Base-by-base conservation (phyloP, 2,888 invertebrate species). In the Alloscopus bannaensis region DNA sequence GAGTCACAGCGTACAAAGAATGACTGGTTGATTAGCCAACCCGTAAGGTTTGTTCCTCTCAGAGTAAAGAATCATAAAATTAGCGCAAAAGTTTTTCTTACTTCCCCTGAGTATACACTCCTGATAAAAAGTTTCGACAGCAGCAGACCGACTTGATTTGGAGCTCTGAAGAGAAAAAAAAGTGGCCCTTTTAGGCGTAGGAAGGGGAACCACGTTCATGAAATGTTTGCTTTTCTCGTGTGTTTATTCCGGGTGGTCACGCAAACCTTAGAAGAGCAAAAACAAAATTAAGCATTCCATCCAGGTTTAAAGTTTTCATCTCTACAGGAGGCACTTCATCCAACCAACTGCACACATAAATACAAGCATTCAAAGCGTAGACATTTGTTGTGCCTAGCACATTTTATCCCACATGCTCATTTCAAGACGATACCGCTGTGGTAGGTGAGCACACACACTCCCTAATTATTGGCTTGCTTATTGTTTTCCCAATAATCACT, bases 221-320 rank as follows among this genome's bases (percentile, higher is more conserved):
- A 45, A 73, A 55, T 73, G 65, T 73, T 73, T 73, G 29, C 57
- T 55, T 73, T 72, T 28, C 42, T 36, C n/a, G 6, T 18, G 6
- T 22, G 2, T 11, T 31, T 73, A 65, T 73, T 73, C 73, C 73
- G 73, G 73, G 73, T 73, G 73, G 73, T 66, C 73, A 73, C 72
- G 64, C 65, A 24, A 60, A 64, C 64, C 31, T 72, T n/a, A 26
- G 29, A 59, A 31, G 18, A n/a, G 26, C 2, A 36, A 47, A 47
- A 47, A 47, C 20, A 24, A 52, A 72, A 65, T 73, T 73, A 73
- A 57, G 65, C 1, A 73, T 73, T 73, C 73, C 22, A 22, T 57
- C 59, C 73, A 73, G 57, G 65, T 65, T 28, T 65, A 28, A 57
- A n/a, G 28, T 40, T 47, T 65, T 64, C 24, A 47, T 71, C 50